Evolutionary conservation across 1,140 invertebrate species (phyloP), one percentile per base, ranked within the genome.

Genomic region (Calosoma granatense): DNA sequence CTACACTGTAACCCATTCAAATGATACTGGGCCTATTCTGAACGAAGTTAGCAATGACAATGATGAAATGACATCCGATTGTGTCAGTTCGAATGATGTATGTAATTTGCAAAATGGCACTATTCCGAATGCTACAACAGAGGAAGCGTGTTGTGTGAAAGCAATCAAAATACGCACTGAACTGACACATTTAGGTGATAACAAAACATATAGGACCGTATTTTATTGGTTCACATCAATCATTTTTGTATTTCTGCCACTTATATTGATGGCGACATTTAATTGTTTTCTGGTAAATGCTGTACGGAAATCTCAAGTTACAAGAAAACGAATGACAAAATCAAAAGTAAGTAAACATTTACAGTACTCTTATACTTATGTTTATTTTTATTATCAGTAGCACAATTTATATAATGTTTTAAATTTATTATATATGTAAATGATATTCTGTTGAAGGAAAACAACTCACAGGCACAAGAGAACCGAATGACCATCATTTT

Each of bases 401-500:
- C 30, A 53, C 43, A 60, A 22, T 56, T 60, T 19, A 47, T 60
- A 30, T n/a, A 53, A 21, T 51, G 20, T 9, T 22, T 41, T 43
- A 19, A 9, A 14, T 52, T 43, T 55, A 0, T 20, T 64, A 61
- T 67, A 66, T 23, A 71, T 69, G 36, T 60, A 63, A 0, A 64
- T 57, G 63, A 61, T 43, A 57, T 60, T 22, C 59, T 58, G n/a
- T 61, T 59, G 23, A 15, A 59, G 56, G 53, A 60, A 51, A 23
- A 52, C 14, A 22, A 14, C n/a, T 51, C 52, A 54, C 68, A 71
- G 1, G 68, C 70, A 21, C 83, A 87, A 57, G 83, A 82, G 70
- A 87, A 82, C 68, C 82, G 82, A 36, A 86, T 89, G 53, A 89
- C 87, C 1, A 78, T 87, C 11, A 87, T 86, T 62, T 70, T 90